Percentiles rank a stretch among this genome's conserved stretches.
These are phyloP conservation scores for Himalopsyche phryganea DNA, from an alignment of 1,140 invertebrate genomes.

Conservation along the genomic window DNA sequence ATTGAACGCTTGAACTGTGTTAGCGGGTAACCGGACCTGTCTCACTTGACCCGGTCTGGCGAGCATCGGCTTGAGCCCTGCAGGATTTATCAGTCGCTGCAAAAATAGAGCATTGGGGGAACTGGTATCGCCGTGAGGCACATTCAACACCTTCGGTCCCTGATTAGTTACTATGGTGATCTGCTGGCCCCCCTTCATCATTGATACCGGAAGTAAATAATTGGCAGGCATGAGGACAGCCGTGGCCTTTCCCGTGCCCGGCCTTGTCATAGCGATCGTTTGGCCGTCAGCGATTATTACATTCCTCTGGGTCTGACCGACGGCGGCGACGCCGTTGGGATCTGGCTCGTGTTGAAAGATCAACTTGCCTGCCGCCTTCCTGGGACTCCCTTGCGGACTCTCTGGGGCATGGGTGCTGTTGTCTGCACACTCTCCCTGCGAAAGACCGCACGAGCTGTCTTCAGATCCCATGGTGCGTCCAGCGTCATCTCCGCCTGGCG, in stretches of 20 bases:
- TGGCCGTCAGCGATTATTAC: conserved; percentile 57
- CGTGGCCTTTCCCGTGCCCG: conserved; percentile 51
- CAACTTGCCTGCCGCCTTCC: conserved; percentile 47
- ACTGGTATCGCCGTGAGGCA: conserved; percentile 42
- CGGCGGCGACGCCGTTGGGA: conserved; percentile 27
- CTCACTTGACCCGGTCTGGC: conserved; percentile 45
- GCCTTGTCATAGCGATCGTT: conserved; percentile 48
- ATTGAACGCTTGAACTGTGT: conserved; percentile 51
- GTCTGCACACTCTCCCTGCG: conserved; percentile 53
- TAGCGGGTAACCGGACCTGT: conserved; percentile 47
- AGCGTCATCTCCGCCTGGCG: conserved; percentile 59
- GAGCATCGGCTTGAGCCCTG: conserved; percentile 48
- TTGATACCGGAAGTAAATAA: conserved; percentile 65
- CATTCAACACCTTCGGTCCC: conserved; percentile 61
- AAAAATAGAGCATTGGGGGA: conserved; percentile 55
- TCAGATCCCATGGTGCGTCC: conserved; percentile 66
- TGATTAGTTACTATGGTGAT: conserved; percentile 67
- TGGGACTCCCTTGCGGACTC: conserved; percentile 48
- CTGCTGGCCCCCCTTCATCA: conserved; percentile 66
- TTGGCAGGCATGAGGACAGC: conserved; percentile 65
- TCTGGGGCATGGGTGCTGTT: conserved; percentile 41
- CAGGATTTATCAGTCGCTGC: conserved; percentile 46
- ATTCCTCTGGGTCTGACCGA: conserved; percentile 41
- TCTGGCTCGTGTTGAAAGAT: conserved; percentile 41
- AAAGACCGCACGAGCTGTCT: conserved; percentile 65